Evolutionary conservation across 2,797 vertebrate species (phyloP).

Genomic region (Ceryle rudis): DNA sequence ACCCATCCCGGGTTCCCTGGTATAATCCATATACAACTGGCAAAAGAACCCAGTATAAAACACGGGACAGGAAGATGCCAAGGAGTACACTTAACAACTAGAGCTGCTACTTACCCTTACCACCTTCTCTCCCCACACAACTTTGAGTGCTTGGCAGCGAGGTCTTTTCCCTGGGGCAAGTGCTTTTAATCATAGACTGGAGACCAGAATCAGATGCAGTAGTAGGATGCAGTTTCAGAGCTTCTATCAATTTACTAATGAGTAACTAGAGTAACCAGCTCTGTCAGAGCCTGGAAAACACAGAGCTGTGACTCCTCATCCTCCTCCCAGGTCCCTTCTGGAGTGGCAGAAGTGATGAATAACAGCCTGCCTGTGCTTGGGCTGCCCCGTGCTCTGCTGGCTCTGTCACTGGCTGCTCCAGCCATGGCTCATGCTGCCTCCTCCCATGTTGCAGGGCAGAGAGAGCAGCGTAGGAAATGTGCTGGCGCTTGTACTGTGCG

Average conservation of each 20-base stretch:
- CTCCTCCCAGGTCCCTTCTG: background rate
- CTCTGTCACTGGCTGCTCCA: fast-evolving
- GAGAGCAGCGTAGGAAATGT: background rate
- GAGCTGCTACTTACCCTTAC: background rate
- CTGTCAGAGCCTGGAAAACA: background rate
- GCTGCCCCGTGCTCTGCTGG: background rate
- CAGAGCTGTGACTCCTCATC: background rate
- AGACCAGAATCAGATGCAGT: background rate
- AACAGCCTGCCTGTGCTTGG: background rate
- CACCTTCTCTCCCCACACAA: background rate
- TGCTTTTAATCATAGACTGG: background rate
- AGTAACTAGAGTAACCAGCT: conserved; percentile 45
- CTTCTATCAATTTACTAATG: background rate
- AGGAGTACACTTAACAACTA: background rate
- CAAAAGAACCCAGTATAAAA: background rate
- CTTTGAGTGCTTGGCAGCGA: background rate
- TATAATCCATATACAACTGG: background rate
- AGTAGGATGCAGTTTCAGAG: background rate
- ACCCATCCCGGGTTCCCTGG: background rate
- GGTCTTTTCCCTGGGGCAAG: background rate
- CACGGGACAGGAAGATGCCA: background rate
- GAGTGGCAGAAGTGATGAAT: background rate
- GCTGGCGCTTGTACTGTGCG: background rate
- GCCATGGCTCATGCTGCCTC: background rate
- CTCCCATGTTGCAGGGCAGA: background rate